Conservation (phyloP, 2,113 vertebrate genomes). For the Anser brachyrhynchus region DNA sequence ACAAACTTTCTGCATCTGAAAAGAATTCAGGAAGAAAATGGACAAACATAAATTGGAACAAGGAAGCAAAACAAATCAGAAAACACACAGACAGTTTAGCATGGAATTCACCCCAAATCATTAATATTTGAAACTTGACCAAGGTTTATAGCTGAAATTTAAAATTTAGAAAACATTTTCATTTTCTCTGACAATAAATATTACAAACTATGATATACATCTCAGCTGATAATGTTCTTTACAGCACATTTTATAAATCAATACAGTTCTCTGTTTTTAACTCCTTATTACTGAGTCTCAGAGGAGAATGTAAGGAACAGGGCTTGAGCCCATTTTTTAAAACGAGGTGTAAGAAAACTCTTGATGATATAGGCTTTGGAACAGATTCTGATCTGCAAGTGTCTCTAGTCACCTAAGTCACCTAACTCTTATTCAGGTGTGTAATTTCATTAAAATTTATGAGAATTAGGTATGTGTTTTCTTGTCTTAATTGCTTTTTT, state of each 20-base stretch:
- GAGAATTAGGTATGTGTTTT: background rate
- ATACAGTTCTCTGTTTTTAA: background rate
- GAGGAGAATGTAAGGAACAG: background rate
- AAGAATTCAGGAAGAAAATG: background rate
- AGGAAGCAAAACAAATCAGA: background rate
- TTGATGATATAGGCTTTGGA: background rate
- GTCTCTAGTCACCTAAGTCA: background rate
- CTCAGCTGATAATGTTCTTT: background rate
- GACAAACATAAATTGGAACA: background rate
- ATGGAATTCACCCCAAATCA: background rate
- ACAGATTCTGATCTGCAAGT: background rate
- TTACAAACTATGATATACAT: background rate
- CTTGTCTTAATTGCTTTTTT: background rate
- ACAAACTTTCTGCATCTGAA: background rate
- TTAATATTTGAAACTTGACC: background rate
- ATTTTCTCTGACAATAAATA: background rate
- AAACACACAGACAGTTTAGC: background rate
- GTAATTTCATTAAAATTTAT: background rate
- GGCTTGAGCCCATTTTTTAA: background rate
- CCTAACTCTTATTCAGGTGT: background rate
- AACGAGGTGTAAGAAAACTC: background rate
- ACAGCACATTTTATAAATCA: background rate
- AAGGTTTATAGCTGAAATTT: background rate
- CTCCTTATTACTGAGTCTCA: background rate
- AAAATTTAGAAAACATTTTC: constrained; percentile 15